These are phyloP conservation scores for Monochamus alternatus DNA, from an alignment of 2,888 invertebrate genomes.

Conservation along the genomic window DNA sequence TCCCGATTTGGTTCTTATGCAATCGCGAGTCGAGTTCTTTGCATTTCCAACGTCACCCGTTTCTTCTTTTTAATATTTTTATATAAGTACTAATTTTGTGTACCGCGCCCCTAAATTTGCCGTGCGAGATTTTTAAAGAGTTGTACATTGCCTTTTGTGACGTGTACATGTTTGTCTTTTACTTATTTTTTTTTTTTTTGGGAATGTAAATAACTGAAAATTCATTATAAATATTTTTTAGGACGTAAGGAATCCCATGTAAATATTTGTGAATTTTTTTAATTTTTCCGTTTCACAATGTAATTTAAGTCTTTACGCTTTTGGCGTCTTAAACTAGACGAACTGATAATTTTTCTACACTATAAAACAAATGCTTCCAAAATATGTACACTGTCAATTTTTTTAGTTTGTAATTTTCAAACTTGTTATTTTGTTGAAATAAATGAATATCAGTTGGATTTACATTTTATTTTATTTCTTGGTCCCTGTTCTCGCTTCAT, in stretches of 20 bases:
- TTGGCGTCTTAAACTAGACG: conserved; percentile 64
- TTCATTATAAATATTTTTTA: conserved; percentile 60
- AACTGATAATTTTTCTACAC: conserved; percentile 69
- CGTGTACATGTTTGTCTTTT: conserved; percentile 49
- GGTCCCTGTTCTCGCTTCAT: not conserved
- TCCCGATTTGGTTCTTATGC: conserved; percentile 52
- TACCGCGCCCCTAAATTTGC: conserved; percentile 43
- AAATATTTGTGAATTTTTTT: conserved; percentile 69
- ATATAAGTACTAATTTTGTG: conserved; percentile 40
- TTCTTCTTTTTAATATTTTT: conserved; percentile 53
- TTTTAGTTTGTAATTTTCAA: conserved; percentile 69
- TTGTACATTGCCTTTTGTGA: conserved; percentile 55
- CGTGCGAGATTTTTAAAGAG: conserved; percentile 45
- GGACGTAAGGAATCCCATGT: conserved; percentile 62
- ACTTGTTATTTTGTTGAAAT: conserved; percentile 71
- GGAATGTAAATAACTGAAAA: conserved; percentile 62
- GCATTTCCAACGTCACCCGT: conserved; percentile 59
- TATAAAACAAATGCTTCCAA: conserved; percentile 68
- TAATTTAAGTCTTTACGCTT: conserved; percentile 65
- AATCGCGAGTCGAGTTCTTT: conserved; percentile 57
- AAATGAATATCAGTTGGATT: conserved; percentile 70
- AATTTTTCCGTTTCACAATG: conserved; percentile 65
- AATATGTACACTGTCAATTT: conserved; percentile 69
- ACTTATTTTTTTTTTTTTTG: conserved; percentile 49
- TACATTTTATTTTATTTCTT: conserved; percentile 45